Evolutionary conservation across 1,140 invertebrate species (phyloP).

Genomic region (Eriosoma lanigerum): DNA sequence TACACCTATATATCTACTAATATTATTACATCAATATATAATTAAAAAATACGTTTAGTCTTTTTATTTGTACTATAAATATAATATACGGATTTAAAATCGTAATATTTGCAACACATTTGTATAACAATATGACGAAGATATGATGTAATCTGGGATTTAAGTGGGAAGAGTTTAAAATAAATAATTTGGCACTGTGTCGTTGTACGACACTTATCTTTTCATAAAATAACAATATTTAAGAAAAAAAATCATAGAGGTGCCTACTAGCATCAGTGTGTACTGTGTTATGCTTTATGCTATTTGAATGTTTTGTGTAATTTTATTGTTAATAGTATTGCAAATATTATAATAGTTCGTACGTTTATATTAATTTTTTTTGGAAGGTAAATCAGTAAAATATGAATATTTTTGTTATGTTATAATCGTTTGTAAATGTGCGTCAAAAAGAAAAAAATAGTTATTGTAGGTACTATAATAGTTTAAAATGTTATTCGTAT

Average conservation of each 20-base stretch:
- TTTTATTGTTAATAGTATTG: not conserved
- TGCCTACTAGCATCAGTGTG: not conserved
- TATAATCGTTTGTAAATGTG: no score
- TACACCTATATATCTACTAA: no score
- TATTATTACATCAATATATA: no score
- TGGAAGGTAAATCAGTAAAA: no score
- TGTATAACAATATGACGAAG: not conserved
- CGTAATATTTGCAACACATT: not conserved
- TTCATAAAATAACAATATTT: slow-evolving; percentile 43
- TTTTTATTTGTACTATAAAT: no score
- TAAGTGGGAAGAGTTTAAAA: slow-evolving; percentile 50
- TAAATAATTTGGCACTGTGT: slow-evolving; percentile 44
- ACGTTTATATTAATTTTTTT: no score
- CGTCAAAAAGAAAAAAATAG: no score
- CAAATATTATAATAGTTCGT: not conserved
- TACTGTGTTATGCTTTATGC: not conserved
- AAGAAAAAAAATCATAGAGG: slow-evolving; percentile 26
- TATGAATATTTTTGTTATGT: no score
- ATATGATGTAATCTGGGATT: not conserved
- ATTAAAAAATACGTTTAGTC: no score
- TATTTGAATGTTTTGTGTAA: slow-evolving; percentile 10
- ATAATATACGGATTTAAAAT: no score
- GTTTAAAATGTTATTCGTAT: not conserved
- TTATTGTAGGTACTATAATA: no score
- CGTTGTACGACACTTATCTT: slow-evolving; percentile 7